These are phyloP conservation scores for Hyphantria cunea DNA, from an alignment of 1,140 invertebrate genomes.

Conservation along the genomic window DNA sequence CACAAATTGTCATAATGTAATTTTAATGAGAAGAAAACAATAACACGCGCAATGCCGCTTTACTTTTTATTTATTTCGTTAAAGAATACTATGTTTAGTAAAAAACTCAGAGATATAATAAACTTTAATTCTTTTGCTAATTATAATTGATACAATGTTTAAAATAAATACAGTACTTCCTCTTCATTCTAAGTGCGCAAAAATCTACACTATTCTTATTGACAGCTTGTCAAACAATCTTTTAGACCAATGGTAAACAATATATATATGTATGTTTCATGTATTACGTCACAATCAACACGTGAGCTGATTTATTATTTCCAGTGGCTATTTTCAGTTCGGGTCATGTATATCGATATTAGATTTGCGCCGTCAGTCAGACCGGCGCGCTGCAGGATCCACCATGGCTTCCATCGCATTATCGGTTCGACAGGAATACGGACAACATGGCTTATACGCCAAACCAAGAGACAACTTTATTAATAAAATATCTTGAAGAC, in stretches of 20 bases:
- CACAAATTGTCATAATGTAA: too few species aligned
- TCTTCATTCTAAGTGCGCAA: too few species aligned
- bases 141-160: too few species aligned
- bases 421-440: slow-evolving; percentile 25
- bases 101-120: too few species aligned
- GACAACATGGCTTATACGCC: slow-evolving; percentile 8
- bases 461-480: slow-evolving; percentile 14
- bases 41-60: too few species aligned
- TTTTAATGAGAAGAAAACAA: too few species aligned
- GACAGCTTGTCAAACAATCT: slow-evolving; percentile 12
- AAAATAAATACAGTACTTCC: too few species aligned
- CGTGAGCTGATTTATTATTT: slow-evolving; percentile 57
- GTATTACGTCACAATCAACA: slow-evolving; percentile 62
- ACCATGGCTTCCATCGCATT: slow-evolving; percentile 34
- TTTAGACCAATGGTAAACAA: too few species aligned
- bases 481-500: slow-evolving; percentile 24
- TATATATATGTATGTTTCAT: slow-evolving; percentile 34
- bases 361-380: slow-evolving; percentile 57
- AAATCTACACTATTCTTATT: slow-evolving; percentile 11
- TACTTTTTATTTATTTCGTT: too few species aligned
- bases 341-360: slow-evolving; percentile 57
- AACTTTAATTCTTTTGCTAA: too few species aligned
- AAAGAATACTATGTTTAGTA: too few species aligned
- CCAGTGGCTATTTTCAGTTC: slow-evolving; percentile 72
- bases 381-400: slow-evolving; percentile 40